Evolutionary conservation across 2,113 vertebrate species (phyloP), one percentile per base, ranked within the genome.

Genomic region (Dipodomys merriami): DNA sequence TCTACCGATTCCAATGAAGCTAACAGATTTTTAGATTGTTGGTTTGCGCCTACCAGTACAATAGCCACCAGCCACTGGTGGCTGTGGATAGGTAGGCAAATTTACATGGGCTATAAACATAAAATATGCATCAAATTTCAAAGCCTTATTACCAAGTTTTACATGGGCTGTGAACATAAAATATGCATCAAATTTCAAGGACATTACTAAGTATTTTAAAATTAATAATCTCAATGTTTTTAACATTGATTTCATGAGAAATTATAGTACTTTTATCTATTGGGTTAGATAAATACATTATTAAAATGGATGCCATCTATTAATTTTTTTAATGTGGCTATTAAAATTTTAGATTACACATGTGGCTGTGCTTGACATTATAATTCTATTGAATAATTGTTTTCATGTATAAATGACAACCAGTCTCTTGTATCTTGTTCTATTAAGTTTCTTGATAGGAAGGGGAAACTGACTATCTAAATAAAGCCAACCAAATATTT

Each of bases 271-370:
- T 90, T 86, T 6, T 76, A 7, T 39, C 64, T 90, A n/a, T 10
- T 81, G 13, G 25, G 29, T 67, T 92, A 90, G 89, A 84, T 44
- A 76, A 92, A 92, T 69, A 30, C 67, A 73, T 80, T 83, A 79
- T 79, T 92, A 83, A 95, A 85, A 93, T 86, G 72, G 86, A 88
- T 64, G 12, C 22, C 25, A 81, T n/a, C 2, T 74, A 7, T 77
- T 87, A 6, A 27, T 90, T 90, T 60, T 84, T 69, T 64, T 10
- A 95, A 83, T 72, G 33, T 57, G 15, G 33, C 80, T 76, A 89
- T 64, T 71, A 94, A 73, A 64, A 91, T 64, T 27, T 69, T 65
- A n/a, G 68, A 78, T 71, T 76, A 71, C 10, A n/a, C n/a, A 64
- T 65, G 53, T 13, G 53, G 53, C 53, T 57, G 53, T 72, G 35